phyloP scores from a whole-genome alignment of 2,797 vertebrate species.

The Bradypus variegatus region DNA sequence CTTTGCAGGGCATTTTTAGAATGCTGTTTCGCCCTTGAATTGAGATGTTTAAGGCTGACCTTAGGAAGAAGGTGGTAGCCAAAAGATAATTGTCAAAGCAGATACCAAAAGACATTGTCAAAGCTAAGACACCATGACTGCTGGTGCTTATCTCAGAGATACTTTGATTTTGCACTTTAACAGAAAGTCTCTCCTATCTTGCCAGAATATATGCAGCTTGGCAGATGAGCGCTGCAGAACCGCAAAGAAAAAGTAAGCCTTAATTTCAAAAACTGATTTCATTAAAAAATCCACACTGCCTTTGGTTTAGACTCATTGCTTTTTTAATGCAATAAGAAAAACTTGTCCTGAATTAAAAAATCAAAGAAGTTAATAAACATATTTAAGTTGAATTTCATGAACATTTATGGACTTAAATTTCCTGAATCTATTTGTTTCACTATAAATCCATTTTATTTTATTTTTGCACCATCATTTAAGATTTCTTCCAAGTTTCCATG shows the following conservation, averaged over 20 bases:
- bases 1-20: not conserved
- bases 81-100: not conserved
- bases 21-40: not conserved
- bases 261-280: conserved; percentile 1
- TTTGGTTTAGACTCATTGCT: not conserved
- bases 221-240: not conserved
- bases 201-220: not conserved
- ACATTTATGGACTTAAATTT: conserved; percentile 40
- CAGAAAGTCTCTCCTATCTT: not conserved
- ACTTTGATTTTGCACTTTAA: not conserved
- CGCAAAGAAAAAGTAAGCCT: not conserved
- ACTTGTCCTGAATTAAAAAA: conserved; percentile 51
- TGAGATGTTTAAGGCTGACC: not conserved
- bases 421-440: not conserved
- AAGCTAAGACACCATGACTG: not conserved
- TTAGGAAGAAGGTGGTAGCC: not conserved
- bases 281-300: not conserved
- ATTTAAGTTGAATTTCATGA: conserved; percentile 20
- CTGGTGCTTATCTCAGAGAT: not conserved
- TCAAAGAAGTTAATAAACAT: conserved; percentile 50
- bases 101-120: rapidly evolving
- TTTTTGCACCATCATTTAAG: not conserved
- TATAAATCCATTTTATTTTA: conserved; percentile 15
- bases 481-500: not conserved
- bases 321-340: conserved; percentile 29